phyloP scores from a whole-genome alignment of 1,140 invertebrate species.

The Pseudomyrmex dendroicus region DNA sequence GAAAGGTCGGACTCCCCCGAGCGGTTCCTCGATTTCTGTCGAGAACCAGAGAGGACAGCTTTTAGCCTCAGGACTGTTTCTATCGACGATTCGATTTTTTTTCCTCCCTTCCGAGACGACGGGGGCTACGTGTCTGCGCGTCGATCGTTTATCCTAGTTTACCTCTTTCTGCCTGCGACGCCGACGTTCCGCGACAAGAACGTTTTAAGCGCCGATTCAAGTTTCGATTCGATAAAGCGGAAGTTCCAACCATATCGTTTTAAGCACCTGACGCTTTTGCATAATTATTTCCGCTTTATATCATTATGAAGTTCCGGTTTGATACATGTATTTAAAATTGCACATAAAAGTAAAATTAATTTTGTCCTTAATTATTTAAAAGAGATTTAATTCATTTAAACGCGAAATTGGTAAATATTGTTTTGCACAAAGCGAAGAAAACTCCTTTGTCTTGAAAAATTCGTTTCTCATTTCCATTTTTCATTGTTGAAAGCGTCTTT shows the following conservation, averaged over 20 bases:
- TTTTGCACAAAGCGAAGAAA: constrained; percentile 1
- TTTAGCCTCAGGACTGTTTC: constrained; percentile 70
- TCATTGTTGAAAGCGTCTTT: neutral
- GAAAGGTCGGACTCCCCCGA: constrained; percentile 84
- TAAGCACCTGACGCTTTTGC: constrained; percentile 29
- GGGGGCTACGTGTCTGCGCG: neutral
- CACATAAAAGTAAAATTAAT: neutral
- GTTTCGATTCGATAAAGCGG: constrained; percentile 27
- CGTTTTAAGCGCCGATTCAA: constrained; percentile 45
- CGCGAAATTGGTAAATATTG: neutral
- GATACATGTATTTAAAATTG: neutral
- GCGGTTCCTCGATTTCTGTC: constrained; percentile 84
- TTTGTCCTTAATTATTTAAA: neutral
- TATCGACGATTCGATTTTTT: constrained; percentile 40
- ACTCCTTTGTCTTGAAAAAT: constrained; percentile 16
- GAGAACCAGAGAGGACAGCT: constrained; percentile 82
- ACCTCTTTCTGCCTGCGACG: neutral
- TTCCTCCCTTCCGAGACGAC: neutral
- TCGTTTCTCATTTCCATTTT: neutral
- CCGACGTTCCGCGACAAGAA: neutral
- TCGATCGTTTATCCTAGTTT: constrained; percentile 52
- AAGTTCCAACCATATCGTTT: neutral
- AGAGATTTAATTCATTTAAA: neutral
- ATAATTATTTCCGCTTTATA: constrained; percentile 43
- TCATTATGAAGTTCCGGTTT: neutral